A percentile compares a stretch with the other conserved stretches of the same genome.
Conservation (phyloP, 2,888 invertebrate genomes). For the Lacanobia wlatinum region DNA sequence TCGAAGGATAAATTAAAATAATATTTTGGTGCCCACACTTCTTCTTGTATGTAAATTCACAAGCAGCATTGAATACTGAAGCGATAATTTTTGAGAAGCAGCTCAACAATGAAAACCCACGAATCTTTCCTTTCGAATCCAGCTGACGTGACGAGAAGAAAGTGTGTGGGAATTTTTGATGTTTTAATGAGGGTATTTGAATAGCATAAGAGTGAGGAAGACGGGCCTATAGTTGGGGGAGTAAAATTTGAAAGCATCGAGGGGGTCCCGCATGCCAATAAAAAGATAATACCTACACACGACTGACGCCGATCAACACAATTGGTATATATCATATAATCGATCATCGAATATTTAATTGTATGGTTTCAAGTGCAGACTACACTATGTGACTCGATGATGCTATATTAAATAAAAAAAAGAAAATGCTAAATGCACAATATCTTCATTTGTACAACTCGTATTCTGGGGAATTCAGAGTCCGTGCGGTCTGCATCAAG, state of each 20-base stretch:
- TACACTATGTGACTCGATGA: background rate
- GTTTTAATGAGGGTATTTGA: background rate
- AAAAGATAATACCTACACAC: background rate
- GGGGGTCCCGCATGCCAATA: constrained; percentile 22
- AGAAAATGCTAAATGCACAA: too few species aligned
- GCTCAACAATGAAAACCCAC: background rate
- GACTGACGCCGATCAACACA: background rate
- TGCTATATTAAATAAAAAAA: too few species aligned
- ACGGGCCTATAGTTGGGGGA: background rate
- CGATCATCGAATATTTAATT: background rate
- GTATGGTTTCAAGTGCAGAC: constrained; percentile 2
- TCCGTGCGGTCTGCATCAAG: too few species aligned
- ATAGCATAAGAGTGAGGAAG: constrained; percentile 1
- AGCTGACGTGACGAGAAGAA: constrained; percentile 7
- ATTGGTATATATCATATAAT: constrained; percentile 6
- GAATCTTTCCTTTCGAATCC: constrained; percentile 8
- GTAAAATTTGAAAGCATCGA: background rate
- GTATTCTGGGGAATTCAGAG: background rate
- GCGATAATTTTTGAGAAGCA: background rate
- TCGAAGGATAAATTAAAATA: constrained; percentile 12
- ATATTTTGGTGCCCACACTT: background rate
- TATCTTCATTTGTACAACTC: background rate
- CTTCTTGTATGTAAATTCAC: background rate
- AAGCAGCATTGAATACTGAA: background rate
- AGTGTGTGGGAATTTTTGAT: background rate